Evolutionary conservation across 2,113 vertebrate genomes (phyloP), one percentile per base, ranked within the genome.

Genomic region (Naja naja): DNA sequence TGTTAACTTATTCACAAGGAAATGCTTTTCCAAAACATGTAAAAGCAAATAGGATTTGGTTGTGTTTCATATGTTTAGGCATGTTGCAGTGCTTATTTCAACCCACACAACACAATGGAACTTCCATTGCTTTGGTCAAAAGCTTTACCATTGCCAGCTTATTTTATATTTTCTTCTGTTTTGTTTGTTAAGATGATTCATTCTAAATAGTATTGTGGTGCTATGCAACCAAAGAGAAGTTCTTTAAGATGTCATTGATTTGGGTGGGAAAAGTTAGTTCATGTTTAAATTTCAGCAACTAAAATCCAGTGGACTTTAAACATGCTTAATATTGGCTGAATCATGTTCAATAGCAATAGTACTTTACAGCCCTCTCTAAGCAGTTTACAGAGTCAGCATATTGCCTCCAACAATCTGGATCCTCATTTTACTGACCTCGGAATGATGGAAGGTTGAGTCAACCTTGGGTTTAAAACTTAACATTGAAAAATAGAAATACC

Each of bases 1-100:
- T 91, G 93, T 96, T 91, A 87, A 47, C 47, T 93, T 90, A 58
- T 92, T 95, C 93, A 88, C 47, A 94, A 39, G 3, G 1, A 90
- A 95, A 94, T 34, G 10, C 85, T 22, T 91, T 18, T 11, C 43
- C 7, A 58, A 55, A 87, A 39, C 14, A 85, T 27, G 23, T 30
- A 43, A 91, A 55, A 85, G 34, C 3, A 89, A 12, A 39, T 39
- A 43, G 74, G 25, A 5, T 86, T 58, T 56, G 43, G 6, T 14
- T 23, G n/a, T 85, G 54, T 87, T 12, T n/a, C 7, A 45, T 86
- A 86, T 8, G 2, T 86, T 55, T 45, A 56, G 87, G 49, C 25
- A 45, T 27, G 25, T 88, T 92, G 86, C 58, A 88, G 43, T 64
- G 53, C 18, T 69, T 88, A 69, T 22, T 8, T 49, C 25, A 88